These are phyloP conservation scores for Aethes cnicana DNA, from an alignment of 2,888 invertebrate genomes.

Conservation along the genomic window DNA sequence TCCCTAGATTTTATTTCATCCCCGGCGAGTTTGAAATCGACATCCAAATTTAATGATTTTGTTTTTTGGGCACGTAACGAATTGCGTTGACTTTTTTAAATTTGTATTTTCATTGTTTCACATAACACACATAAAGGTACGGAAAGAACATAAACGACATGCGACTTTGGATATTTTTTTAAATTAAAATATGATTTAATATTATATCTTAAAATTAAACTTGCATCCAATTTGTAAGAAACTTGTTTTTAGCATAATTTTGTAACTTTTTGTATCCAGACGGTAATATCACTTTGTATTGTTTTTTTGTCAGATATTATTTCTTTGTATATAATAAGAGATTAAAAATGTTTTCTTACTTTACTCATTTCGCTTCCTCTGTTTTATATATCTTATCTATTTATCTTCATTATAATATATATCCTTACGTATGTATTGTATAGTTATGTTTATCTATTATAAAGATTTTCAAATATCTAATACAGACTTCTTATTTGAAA, in stretches of 20 bases:
- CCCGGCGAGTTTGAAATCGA: no score
- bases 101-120: no score
- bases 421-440: neutral
- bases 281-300: constrained; percentile 22
- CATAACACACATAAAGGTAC: no score
- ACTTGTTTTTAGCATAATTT: constrained; percentile 12
- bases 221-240: no score
- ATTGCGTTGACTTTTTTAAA: constrained; percentile 5
- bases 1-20: no score
- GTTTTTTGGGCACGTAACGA: no score
- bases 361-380: constrained; percentile 19
- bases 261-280: constrained; percentile 18
- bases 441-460: constrained; percentile 9
- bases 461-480: constrained; percentile 9
- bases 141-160: no score
- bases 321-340: constrained; percentile 23
- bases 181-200: no score
- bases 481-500: constrained; percentile 24
- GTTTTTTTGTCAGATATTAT: constrained; percentile 14
- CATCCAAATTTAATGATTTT: no score
- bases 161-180: no score
- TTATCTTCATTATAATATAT: constrained; percentile 1
- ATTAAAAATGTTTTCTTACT: constrained; percentile 6
- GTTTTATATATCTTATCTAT: constrained; percentile 13
- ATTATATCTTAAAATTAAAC: no score